phyloP scores from a whole-genome alignment of 2,797 vertebrate genomes.

The Valencia hispanica region DNA sequence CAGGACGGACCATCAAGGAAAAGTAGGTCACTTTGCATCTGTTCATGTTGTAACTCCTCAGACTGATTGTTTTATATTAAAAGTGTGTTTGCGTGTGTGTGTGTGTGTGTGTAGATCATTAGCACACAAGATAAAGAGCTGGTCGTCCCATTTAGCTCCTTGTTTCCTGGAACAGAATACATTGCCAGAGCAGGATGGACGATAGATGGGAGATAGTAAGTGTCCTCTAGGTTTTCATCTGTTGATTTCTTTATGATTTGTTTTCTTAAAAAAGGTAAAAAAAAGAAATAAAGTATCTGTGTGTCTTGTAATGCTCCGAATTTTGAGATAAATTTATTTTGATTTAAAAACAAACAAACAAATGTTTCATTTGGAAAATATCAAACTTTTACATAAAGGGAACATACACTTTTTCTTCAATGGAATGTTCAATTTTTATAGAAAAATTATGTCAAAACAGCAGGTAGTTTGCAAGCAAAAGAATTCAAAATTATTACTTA shows the following conservation, averaged over 20 bases:
- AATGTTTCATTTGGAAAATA: too few species aligned
- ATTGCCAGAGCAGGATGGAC: constrained; percentile 97
- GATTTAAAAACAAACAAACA: too few species aligned
- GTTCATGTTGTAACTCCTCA: background rate
- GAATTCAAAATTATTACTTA: too few species aligned
- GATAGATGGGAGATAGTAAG: constrained; percentile 93
- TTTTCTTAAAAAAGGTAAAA: constrained; percentile 2
- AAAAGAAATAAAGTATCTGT: background rate
- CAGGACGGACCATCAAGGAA: constrained; percentile 88
- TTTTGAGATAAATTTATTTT: too few species aligned
- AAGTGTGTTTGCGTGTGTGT: constrained; percentile 25
- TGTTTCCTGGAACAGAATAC: constrained; percentile 94
- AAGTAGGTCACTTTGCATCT: constrained; percentile 76
- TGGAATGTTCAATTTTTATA: too few species aligned
- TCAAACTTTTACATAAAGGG: too few species aligned
- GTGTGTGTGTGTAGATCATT: constrained; percentile 80
- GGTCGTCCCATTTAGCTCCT: constrained; percentile 85
- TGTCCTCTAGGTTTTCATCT: constrained; percentile 1
- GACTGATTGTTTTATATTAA: background rate
- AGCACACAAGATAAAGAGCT: constrained; percentile 91
- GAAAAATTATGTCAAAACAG: too few species aligned
- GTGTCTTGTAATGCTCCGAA: background rate
- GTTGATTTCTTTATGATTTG: background rate
- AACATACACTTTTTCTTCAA: too few species aligned
- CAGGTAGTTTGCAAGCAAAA: too few species aligned